phyloP scores from a whole-genome alignment of 53 echinoderm and acorn worm genomes.

The Echinarachnius parma region DNA sequence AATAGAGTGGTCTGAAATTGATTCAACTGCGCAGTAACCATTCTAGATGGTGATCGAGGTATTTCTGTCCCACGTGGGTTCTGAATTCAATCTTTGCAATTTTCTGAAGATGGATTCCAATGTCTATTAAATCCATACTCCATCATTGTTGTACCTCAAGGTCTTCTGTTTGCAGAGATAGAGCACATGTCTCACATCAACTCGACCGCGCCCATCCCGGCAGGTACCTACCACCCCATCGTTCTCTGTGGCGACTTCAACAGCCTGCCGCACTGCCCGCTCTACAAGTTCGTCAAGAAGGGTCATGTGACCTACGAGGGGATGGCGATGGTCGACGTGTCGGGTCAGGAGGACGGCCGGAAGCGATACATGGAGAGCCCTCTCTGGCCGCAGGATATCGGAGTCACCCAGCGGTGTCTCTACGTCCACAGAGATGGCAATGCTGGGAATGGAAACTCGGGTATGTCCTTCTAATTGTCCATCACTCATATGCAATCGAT shows the following conservation, averaged over 20 bases:
- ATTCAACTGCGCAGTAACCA: too few relatives aligned
- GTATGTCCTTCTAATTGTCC: too few relatives aligned
- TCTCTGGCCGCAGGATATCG: slow-evolving; percentile 59
- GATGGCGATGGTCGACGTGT: slow-evolving; percentile 59
- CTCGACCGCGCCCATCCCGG: neutral
- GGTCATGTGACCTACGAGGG: slow-evolving; percentile 57
- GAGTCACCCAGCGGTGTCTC: slow-evolving; percentile 68
- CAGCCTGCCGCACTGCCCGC: slow-evolving; percentile 71
- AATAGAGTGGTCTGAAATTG: too few relatives aligned
- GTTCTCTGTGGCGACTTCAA: slow-evolving; percentile 95
- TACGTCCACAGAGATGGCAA: slow-evolving; percentile 17
- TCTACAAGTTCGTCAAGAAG: slow-evolving; percentile 68
- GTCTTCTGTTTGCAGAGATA: slow-evolving; percentile 79
- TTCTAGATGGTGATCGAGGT: too few relatives aligned
- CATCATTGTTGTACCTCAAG: too few relatives aligned
- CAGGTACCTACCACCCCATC: slow-evolving; percentile 60
- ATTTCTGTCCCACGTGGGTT: too few relatives aligned
- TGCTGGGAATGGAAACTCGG: too few relatives aligned
- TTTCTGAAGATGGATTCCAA: too few relatives aligned
- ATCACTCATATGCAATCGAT: too few relatives aligned
- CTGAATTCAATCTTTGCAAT: too few relatives aligned
- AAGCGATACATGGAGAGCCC: slow-evolving; percentile 51
- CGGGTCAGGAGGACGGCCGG: slow-evolving; percentile 60
- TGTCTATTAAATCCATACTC: too few relatives aligned
- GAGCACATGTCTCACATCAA: slow-evolving; percentile 57